phyloP scores from a whole-genome alignment of 2,113 vertebrate genomes.

The Antidorcas marsupialis region DNA sequence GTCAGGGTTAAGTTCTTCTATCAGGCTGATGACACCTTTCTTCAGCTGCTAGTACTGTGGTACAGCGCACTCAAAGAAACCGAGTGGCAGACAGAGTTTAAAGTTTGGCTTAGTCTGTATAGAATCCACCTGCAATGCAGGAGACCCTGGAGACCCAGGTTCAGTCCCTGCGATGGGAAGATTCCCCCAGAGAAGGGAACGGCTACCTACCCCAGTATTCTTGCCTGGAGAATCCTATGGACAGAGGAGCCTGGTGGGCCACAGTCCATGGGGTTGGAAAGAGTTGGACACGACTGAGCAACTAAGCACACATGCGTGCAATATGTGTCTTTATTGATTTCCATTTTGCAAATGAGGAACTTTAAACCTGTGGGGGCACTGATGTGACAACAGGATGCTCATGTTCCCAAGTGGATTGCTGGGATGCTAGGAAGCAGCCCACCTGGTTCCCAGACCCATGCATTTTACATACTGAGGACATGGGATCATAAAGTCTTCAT shows the following conservation, averaged over 20 bases:
- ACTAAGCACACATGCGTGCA: neutral
- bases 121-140: neutral
- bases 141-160: neutral
- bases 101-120: neutral
- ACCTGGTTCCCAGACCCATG: neutral
- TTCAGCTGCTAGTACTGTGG: neutral
- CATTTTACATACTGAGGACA: neutral
- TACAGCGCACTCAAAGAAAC: neutral
- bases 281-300: neutral
- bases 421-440: neutral
- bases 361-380: neutral
- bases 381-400: neutral
- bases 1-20: neutral
- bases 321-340: neutral
- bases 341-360: neutral
- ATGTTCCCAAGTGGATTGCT: neutral
- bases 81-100: neutral
- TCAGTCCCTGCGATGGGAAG: neutral
- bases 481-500: neutral
- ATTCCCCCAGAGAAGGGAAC: neutral
- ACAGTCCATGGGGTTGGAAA: neutral
- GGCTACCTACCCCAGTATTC: neutral
- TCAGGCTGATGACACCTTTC: neutral
- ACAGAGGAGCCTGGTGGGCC: neutral
- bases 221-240: neutral